These are phyloP conservation scores for Branchellion lobata DNA, from an alignment of 2,888 invertebrate species.

Conservation along the genomic window DNA sequence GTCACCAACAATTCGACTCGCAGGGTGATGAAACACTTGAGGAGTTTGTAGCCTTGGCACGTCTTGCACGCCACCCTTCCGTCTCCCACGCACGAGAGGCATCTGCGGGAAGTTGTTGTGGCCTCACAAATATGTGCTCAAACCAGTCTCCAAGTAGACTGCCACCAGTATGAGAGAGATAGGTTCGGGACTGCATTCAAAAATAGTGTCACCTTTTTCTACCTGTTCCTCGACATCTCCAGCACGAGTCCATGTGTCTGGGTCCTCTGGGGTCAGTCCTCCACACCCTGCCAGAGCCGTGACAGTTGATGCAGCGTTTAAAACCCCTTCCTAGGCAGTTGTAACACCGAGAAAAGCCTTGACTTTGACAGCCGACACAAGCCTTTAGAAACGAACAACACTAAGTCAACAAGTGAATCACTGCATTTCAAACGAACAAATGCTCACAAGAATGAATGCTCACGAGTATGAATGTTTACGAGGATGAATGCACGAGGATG, in stretches of 20 bases:
- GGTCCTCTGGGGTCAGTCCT: constrained; percentile 52
- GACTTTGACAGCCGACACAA: constrained; percentile 51
- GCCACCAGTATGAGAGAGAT: too few relatives aligned
- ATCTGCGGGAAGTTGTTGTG: constrained; percentile 51
- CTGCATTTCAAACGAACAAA: too few relatives aligned
- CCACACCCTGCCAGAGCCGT: constrained; percentile 52
- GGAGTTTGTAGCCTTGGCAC: constrained; percentile 56
- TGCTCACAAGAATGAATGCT: too few relatives aligned
- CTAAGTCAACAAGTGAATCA: not conserved
- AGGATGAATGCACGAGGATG: too few relatives aligned
- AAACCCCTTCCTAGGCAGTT: constrained; percentile 52
- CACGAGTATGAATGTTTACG: too few relatives aligned
- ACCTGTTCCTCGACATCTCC: constrained; percentile 53
- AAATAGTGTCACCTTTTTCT: constrained; percentile 52
- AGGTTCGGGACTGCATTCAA: too few relatives aligned
- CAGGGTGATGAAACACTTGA: constrained; percentile 59
- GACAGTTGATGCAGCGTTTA: constrained; percentile 51
- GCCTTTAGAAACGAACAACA: constrained; percentile 46
- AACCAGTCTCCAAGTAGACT: too few relatives aligned
- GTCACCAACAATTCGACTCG: constrained; percentile 46
- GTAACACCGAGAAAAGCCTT: constrained; percentile 52
- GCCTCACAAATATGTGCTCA: too few relatives aligned
- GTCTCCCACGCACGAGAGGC: constrained; percentile 56
- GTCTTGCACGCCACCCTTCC: constrained; percentile 57
- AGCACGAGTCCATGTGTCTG: constrained; percentile 52